These are phyloP conservation scores for silkworm (Bombyx mori) DNA, from an alignment of 1,140 invertebrate genomes.

Conservation along the genomic window ASM3026992v2 NC_085122.1:13156501-13157000, in stretches of 20 bases:
- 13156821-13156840: too few species aligned
- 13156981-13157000: not conserved
- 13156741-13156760: not conserved
- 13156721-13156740: slow-evolving; percentile 65
- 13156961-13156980: too few species aligned
- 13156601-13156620: not conserved
- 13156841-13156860: too few species aligned
- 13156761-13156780: too few species aligned
- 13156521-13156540: slow-evolving; percentile 53
- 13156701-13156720: slow-evolving; percentile 63
- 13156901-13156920: too few species aligned
- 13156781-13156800: too few species aligned
- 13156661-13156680: slow-evolving; percentile 69
- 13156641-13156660: slow-evolving; percentile 71
- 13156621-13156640: slow-evolving; percentile 22
- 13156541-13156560: slow-evolving; percentile 57
- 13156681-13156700: slow-evolving; percentile 63
- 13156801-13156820: too few species aligned
- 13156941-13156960: too few species aligned
- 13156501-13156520: slow-evolving; percentile 31
- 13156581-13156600: slow-evolving; percentile 17
- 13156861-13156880: too few species aligned
- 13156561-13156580: slow-evolving; percentile 52
- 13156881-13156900: too few species aligned
- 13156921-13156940: too few species aligned